phyloP scores from a whole-genome alignment of 2,888 invertebrate genomes.

The Eristalis tenax region DNA sequence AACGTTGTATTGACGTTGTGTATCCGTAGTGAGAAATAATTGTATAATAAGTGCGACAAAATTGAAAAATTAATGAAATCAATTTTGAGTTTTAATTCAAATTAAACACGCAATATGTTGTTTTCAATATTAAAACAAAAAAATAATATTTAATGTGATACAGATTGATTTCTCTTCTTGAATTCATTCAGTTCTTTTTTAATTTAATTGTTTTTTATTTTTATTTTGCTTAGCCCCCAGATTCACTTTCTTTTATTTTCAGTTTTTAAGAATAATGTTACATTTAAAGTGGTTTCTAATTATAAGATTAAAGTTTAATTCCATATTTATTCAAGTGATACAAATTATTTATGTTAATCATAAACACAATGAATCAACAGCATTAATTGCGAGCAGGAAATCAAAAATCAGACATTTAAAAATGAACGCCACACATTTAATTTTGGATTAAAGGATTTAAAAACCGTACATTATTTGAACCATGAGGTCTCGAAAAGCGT shows the following conservation, averaged over 20 bases:
- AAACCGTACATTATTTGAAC: no score
- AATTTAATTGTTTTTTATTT: slow-evolving; percentile 20
- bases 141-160: slow-evolving; percentile 63
- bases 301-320: slow-evolving; percentile 1
- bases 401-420: no score
- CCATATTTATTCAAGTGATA: background rate
- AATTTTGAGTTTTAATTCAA: slow-evolving; percentile 44
- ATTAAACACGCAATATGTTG: slow-evolving; percentile 4
- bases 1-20: slow-evolving; percentile 48
- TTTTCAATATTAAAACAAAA: slow-evolving; percentile 28
- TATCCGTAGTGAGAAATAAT: slow-evolving; percentile 56
- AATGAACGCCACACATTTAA: no score
- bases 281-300: slow-evolving; percentile 30
- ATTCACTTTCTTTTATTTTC: background rate
- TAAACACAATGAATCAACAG: background rate
- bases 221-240: slow-evolving; percentile 7
- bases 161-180: slow-evolving; percentile 43
- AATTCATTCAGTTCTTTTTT: slow-evolving; percentile 2
- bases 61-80: slow-evolving; percentile 8
- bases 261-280: background rate
- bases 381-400: background rate
- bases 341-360: background rate
- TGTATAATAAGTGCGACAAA: slow-evolving; percentile 42
- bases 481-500: no score
- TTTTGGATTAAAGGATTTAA: no score